Base-by-base conservation (phyloP, 2,113 vertebrate genomes). In the Riparia riparia region DNA sequence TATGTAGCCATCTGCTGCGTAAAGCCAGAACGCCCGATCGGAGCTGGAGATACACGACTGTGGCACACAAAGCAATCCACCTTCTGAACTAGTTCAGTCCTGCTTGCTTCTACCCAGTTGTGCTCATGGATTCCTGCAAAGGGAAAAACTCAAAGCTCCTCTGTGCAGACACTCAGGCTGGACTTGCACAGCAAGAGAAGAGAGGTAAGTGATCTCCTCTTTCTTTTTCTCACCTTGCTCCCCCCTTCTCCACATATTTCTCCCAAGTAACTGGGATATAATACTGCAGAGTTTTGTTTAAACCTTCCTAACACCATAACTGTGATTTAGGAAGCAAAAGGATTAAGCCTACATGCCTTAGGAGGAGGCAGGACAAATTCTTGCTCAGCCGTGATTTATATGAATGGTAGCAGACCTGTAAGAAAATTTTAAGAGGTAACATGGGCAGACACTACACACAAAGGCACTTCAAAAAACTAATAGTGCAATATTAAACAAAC, bases 111-210 rank as follows among this genome's bases (percentile, higher is more conserved):
- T 82, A 92, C 71, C 72, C 76, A 66, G 28, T 25, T 72, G 65
- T 66, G 57, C 90, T 97, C 76, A 17, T 65, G 91, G 90, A 95
- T 63, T 93, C 90, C 91, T 86, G 63, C 81, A 85, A 96, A 95
- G 68, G 7, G 21, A 86, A 77, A 77, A 86, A 90, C 91, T 94
- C 85, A 70, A 77, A 95, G 76, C 80, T 81, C 13, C 61, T 79
- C 86, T 15, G 1, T 80, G 83, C 49, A 78, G 72, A 81, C 79
- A 81, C 72, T 90, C 49, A 22, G 61, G 87, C 53, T 89, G 82
- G 83, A 81, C 61, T 87, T 86, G 86, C 64, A 89, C 32, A 56
- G 18, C 2, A 5, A 91, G 65, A 95, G 32, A 71, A 57, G 53
- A 88, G 44, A 95, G 50, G 16, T 25, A 93, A 95, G 49, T 88